These are phyloP conservation scores for Amazona guildingii DNA, from an alignment of 2,113 vertebrate species.

Conservation along the genomic window DNA sequence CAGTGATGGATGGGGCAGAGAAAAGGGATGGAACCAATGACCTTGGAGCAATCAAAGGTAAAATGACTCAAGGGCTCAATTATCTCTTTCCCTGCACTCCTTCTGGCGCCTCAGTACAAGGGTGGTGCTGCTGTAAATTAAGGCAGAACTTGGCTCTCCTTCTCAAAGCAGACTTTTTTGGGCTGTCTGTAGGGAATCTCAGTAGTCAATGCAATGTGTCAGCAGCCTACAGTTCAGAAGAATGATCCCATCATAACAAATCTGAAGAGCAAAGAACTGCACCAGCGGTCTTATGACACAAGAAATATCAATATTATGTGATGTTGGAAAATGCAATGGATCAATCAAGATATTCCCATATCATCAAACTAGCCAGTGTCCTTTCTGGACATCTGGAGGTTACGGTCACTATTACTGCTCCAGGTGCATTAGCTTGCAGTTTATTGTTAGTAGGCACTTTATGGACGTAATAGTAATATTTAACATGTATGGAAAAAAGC, in stretches of 20 bases:
- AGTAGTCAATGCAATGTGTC: accelerated
- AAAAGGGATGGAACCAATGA: neutral
- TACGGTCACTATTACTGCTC: neutral
- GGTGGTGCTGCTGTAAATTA: neutral
- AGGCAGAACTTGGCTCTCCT: neutral
- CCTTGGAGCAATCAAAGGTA: neutral
- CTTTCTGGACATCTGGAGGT: neutral
- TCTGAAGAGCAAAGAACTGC: neutral
- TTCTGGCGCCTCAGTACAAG: neutral
- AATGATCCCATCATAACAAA: neutral
- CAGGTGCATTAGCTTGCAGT: neutral
- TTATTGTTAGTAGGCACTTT: neutral
- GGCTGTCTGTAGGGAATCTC: neutral
- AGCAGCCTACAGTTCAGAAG: neutral
- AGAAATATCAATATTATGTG: neutral
- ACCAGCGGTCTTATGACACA: accelerated
- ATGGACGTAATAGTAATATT: neutral
- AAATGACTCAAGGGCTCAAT: neutral
- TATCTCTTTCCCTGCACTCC: neutral
- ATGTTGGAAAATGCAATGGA: neutral
- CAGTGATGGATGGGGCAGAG: neutral
- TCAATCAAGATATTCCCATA: neutral
- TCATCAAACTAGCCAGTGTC: neutral
- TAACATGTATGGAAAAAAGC: neutral
- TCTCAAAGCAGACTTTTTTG: neutral